A percentile compares a stretch with the other conserved stretches of the same genome.
Conservation (phyloP, 2,113 vertebrate species). For the Typhlomys cinereus region DNA sequence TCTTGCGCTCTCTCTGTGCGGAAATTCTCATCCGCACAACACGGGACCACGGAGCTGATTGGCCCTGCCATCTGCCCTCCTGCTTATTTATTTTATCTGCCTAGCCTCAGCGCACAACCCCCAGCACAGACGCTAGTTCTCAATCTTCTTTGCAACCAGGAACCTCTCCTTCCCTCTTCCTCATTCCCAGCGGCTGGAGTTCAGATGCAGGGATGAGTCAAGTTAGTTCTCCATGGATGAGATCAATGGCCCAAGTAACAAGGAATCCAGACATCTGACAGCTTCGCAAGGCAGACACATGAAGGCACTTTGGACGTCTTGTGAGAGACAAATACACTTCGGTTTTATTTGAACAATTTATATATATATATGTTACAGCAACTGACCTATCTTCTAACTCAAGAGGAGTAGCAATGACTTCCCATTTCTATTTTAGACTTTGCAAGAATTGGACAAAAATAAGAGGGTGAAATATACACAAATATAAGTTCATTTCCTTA, state of each 20-base stretch:
- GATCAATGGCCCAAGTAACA: background rate
- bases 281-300: background rate
- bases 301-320: background rate
- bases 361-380: background rate
- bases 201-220: background rate
- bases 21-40: background rate
- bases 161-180: background rate
- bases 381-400: background rate
- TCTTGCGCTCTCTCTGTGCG: background rate
- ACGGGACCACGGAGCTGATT: background rate
- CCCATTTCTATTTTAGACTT: background rate
- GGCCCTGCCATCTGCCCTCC: background rate
- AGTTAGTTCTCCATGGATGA: background rate
- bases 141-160: background rate
- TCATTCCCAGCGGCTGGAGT: background rate
- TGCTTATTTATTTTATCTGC: background rate
- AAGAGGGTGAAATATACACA: background rate
- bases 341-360: background rate
- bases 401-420: background rate
- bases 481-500: background rate
- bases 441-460: slow-evolving; percentile 36
- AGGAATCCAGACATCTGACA: background rate
- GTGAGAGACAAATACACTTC: background rate
- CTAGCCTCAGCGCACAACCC: background rate
- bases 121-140: background rate